Evolutionary conservation across 2,113 vertebrate species (phyloP).

Genomic region (Salvelinus fontinalis): DNA sequence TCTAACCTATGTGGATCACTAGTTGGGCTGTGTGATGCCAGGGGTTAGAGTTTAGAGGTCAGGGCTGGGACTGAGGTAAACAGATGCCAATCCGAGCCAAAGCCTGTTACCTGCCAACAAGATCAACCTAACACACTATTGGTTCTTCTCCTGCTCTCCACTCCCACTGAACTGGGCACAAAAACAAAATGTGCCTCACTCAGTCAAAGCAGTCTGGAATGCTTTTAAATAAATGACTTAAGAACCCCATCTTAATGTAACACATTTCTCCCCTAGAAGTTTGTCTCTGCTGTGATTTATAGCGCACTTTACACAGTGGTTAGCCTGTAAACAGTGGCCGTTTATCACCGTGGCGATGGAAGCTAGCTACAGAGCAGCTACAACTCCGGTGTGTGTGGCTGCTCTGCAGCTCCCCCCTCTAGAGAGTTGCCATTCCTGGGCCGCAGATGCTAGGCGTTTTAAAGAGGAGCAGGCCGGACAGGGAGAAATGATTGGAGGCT

Average conservation of each 20-base stretch:
- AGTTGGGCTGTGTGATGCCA: too few relatives aligned
- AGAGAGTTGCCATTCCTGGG: constrained; percentile 56
- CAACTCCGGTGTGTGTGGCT: too few relatives aligned
- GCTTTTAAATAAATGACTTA: constrained; percentile 61
- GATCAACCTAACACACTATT: neutral
- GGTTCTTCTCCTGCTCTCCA: neutral
- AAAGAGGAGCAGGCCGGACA: constrained; percentile 12
- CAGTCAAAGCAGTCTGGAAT: constrained; percentile 3
- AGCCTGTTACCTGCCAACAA: neutral
- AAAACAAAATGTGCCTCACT: neutral
- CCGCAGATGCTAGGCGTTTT: neutral
- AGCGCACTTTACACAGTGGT: constrained; percentile 63
- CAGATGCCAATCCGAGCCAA: neutral
- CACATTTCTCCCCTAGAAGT: constrained; percentile 58
- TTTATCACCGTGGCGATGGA: constrained; percentile 52
- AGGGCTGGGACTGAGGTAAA: too few relatives aligned
- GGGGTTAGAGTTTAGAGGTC: too few relatives aligned
- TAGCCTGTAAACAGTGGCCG: constrained; percentile 66
- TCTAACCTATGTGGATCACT: too few relatives aligned
- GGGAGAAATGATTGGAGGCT: constrained; percentile 52
- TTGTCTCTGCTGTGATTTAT: constrained; percentile 65
- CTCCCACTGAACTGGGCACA: too few relatives aligned
- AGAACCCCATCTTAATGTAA: constrained; percentile 62
- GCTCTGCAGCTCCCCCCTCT: constrained; percentile 17
- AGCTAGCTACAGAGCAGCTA: neutral